Evolutionary conservation across 2,888 invertebrate genomes (phyloP).

Genomic region (Meteorus cinctellus): DNA sequence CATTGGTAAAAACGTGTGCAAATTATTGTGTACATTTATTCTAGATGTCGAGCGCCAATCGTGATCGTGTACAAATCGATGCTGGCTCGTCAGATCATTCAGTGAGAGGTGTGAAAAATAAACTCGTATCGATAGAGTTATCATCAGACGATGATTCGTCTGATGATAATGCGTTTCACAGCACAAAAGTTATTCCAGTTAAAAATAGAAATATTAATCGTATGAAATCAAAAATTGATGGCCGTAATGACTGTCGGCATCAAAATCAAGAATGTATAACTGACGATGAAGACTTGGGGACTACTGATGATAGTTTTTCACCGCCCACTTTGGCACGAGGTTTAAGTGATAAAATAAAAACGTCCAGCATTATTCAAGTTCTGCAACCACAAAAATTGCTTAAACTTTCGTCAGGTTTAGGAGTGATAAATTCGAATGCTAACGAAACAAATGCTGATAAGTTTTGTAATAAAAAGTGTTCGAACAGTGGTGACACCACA

Average conservation of each 20-base stretch:
- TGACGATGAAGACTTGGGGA: not conserved
- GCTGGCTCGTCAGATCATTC: not conserved
- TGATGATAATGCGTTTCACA: not conserved
- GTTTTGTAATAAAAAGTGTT: not conserved
- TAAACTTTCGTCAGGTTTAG: not conserved
- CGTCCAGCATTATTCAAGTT: not conserved
- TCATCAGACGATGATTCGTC: conserved; percentile 11
- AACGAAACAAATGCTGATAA: not conserved
- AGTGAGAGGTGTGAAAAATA: not conserved
- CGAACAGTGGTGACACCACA: not conserved
- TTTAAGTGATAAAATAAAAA: not conserved
- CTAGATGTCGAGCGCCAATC: not conserved
- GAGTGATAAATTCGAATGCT: not conserved
- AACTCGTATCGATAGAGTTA: not conserved
- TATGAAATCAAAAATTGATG: not conserved
- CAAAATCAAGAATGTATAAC: not conserved
- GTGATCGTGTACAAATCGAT: not conserved
- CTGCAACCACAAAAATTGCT: not conserved
- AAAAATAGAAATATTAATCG: not conserved
- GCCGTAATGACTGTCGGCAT: not conserved
- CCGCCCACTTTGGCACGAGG: not conserved
- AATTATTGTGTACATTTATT: not conserved
- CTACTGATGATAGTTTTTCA: not conserved
- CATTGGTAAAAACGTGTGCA: not conserved
- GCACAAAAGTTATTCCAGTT: not conserved